These are phyloP conservation scores for Euschistus heros DNA, from an alignment of 1,140 invertebrate genomes.

Conservation along the genomic window DNA sequence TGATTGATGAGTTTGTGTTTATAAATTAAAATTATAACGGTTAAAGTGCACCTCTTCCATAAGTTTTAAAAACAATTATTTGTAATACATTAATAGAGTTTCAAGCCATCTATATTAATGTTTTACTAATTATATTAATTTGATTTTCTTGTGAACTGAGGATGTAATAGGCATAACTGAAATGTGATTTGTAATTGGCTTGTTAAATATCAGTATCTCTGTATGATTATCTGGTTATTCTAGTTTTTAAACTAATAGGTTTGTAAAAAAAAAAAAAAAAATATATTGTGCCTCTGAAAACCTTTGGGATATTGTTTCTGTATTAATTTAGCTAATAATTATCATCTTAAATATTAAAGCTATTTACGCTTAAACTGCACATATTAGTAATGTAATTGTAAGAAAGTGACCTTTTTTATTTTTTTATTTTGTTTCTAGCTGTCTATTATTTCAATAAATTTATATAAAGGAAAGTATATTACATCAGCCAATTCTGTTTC, in stretches of 20 bases:
- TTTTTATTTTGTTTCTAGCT: conserved; percentile 17
- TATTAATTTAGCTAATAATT: conserved; percentile 9
- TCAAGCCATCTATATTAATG: neutral
- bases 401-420: conserved; percentile 16
- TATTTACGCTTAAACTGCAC: conserved; percentile 15
- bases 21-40: no score
- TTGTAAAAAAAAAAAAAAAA: neutral
- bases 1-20: no score
- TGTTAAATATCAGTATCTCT: neutral
- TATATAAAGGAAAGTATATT: conserved; percentile 5
- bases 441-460: conserved; percentile 12
- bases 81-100: no score
- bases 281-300: conserved; percentile 12
- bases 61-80: no score
- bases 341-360: conserved; percentile 8
- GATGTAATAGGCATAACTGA: neutral
- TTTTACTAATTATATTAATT: neutral
- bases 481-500: conserved; percentile 1
- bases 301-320: neutral
- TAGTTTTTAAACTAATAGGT: no score
- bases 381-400: conserved; percentile 12
- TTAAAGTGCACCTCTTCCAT: no score
- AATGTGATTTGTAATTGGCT: neutral
- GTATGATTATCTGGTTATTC: no score
- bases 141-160: neutral